Evolutionary conservation across 2,888 invertebrate genomes (phyloP).

Genomic region (Melinaea menophilus): DNA sequence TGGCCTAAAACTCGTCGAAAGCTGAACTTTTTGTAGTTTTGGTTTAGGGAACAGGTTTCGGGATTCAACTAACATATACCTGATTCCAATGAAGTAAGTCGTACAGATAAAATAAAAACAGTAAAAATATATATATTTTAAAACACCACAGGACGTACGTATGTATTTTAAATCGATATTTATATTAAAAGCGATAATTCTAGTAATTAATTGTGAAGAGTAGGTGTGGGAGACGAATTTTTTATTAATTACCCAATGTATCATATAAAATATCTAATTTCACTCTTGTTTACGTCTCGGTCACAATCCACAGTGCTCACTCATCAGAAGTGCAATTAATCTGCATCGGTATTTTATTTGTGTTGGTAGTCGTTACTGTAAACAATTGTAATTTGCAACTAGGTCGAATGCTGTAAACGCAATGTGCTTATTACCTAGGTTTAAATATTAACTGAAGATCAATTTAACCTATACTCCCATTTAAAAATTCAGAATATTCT

Average conservation of each 20-base stretch:
- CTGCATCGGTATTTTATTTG: conserved; percentile 17
- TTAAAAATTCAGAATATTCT: no score
- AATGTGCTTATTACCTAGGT: background rate
- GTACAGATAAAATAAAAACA: no score
- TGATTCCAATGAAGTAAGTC: no score
- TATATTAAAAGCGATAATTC: no score
- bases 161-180: no score
- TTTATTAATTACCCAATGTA: no score
- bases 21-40: background rate
- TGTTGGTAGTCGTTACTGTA: conserved; percentile 1
- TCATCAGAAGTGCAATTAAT: conserved; percentile 13
- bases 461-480: no score
- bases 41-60: background rate
- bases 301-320: conserved; percentile 6
- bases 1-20: background rate
- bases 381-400: conserved; percentile 12
- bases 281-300: background rate
- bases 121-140: no score
- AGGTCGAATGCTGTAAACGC: background rate
- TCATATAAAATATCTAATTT: no score
- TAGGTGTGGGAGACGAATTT: no score
- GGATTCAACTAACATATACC: background rate
- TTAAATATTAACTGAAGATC: background rate
- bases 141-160: no score
- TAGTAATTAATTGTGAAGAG: no score